Percentiles rank a stretch among this genome's conserved stretches.
These are phyloP conservation scores for Malurus alboscapulatus DNA, from an alignment of 2,113 vertebrate species.

Conservation along the genomic window DNA sequence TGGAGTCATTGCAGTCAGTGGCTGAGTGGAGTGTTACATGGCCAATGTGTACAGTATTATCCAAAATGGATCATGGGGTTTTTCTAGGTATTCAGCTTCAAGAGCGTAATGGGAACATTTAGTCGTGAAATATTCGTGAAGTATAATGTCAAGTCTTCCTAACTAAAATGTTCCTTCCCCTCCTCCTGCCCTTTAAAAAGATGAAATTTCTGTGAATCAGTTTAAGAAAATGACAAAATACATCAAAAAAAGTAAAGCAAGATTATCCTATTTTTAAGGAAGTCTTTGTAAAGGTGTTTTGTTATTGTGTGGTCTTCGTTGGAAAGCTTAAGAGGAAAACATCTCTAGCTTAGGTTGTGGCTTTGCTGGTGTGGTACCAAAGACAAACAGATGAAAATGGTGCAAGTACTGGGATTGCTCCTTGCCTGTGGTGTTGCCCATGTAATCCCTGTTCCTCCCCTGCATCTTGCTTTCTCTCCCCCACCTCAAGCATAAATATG, in stretches of 20 bases:
- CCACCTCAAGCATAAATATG: neutral
- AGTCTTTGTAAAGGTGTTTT: neutral
- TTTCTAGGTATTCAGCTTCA: neutral
- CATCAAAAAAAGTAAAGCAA: neutral
- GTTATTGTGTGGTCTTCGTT: neutral
- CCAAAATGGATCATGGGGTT: accelerated
- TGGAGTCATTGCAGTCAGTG: neutral
- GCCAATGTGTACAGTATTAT: accelerated
- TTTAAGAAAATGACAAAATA: neutral
- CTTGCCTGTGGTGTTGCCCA: neutral
- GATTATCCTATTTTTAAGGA: neutral
- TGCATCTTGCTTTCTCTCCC: neutral
- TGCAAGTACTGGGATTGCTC: neutral
- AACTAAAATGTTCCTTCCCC: neutral
- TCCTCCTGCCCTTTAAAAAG: neutral
- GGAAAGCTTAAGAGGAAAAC: neutral
- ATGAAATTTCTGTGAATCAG: neutral
- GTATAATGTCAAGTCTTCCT: neutral
- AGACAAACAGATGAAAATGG: neutral
- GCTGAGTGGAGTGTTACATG: neutral
- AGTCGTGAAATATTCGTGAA: neutral
- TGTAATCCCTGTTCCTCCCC: neutral
- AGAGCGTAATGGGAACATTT: neutral
- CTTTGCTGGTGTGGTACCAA: neutral
- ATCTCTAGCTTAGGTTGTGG: neutral